Conservation (phyloP, 2,888 invertebrate genomes). For the Siphlonurus alternatus region DNA sequence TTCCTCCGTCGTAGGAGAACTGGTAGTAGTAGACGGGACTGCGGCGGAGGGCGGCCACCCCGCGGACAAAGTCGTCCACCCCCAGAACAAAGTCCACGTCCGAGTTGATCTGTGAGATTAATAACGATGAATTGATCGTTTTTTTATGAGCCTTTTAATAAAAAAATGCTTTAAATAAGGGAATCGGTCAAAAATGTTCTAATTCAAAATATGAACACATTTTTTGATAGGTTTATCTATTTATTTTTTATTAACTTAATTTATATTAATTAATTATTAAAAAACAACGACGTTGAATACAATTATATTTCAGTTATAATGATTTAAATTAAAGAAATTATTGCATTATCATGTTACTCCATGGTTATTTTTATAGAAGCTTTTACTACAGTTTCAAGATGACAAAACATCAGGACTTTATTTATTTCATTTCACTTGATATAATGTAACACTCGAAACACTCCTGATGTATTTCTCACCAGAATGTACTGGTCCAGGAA, state of each 20-base stretch:
- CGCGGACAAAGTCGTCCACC: not conserved
- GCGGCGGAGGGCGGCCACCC: not conserved
- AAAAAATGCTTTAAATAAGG: no score
- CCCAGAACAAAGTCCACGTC: slow-evolving; percentile 7
- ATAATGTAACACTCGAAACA: no score
- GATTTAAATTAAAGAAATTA: not conserved
- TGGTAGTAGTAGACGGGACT: slow-evolving; percentile 5
- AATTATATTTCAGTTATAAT: not conserved
- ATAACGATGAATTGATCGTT: not conserved
- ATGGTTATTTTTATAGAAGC: no score
- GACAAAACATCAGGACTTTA: no score
- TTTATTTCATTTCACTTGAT: no score
- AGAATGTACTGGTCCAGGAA: not conserved
- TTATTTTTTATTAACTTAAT: not conserved
- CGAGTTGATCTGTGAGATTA: slow-evolving; percentile 2
- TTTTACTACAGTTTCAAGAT: no score
- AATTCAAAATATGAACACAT: no score
- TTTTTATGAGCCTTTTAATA: no score
- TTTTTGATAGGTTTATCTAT: no score
- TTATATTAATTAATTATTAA: not conserved
- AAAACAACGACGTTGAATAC: not conserved
- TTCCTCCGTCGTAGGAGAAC: slow-evolving; percentile 7
- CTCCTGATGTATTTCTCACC: not conserved
- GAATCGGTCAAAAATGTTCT: no score
- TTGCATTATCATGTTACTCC: no score